These are phyloP conservation scores for Drosophila dives DNA, from an alignment of 2,888 invertebrate genomes.

Conservation along the genomic window DNA sequence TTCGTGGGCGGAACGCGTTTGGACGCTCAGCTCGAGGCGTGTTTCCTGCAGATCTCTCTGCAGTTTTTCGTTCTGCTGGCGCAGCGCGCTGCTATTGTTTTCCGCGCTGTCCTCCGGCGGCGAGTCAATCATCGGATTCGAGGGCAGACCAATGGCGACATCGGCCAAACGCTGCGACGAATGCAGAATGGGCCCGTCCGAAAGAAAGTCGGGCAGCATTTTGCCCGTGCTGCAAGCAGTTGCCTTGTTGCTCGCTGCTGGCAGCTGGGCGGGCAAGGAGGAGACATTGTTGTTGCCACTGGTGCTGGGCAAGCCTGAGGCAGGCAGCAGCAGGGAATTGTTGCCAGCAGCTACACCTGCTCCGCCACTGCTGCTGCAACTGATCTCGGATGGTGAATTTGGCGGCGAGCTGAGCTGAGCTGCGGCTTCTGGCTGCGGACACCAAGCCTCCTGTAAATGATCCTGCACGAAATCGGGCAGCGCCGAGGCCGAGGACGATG, in stretches of 20 bases:
- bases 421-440: conserved; percentile 62
- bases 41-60: conserved; percentile 86
- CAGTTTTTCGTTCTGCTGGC: conserved; percentile 85
- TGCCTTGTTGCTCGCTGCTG: conserved; percentile 31
- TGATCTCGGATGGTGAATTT: conserved; percentile 77
- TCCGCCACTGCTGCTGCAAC: conserved; percentile 37
- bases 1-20: conserved; percentile 86
- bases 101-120: conserved; percentile 80
- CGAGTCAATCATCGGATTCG: conserved; percentile 83
- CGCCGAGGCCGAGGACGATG: conserved; percentile 80
- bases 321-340: conserved; percentile 29
- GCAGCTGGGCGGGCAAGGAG: conserved; percentile 9
- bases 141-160: conserved; percentile 84
- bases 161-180: conserved; percentile 84
- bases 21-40: conserved; percentile 86
- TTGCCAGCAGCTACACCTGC: conserved; percentile 18
- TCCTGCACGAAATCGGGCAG: conserved; percentile 96
- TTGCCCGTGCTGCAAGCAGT: conserved; percentile 59
- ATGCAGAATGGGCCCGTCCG: conserved; percentile 88
- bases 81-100: conserved; percentile 68
- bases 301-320: conserved; percentile 55
- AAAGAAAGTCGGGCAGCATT: conserved; percentile 89
- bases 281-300: conserved; percentile 15
- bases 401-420: conserved; percentile 82
- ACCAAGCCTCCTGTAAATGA: conserved; percentile 91